Base-by-base conservation (phyloP, 2,888 invertebrate species). In the Acanthosepion pharaonis region DNA sequence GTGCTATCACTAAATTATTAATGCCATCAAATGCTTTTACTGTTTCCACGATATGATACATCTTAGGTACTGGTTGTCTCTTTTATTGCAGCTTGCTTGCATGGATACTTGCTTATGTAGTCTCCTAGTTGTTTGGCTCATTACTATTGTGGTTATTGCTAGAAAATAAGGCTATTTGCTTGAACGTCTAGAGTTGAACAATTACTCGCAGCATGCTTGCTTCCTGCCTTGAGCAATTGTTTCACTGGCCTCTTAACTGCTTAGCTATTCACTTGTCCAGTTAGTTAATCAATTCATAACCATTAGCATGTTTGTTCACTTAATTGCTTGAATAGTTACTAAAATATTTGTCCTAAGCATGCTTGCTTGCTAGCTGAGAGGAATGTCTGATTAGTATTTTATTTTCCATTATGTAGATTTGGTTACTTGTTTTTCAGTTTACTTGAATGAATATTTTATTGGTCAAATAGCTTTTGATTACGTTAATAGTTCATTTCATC, bases 41-140 rank as follows among this genome's bases (percentile, higher is more conserved):
- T 28, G n/a, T 78, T 78, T 78, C 78, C 78, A 9, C 78, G 78
- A 78, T 78, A n/a, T 78, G 78, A 78, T 11, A 78, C 78, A 78
- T 5, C 11, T 9, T 78, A 78, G 9, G 78, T 78, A 78, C n/a
- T 78, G 78, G n/a, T 78, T 78, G 78, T n/a, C 28, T 78, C n/a
- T 78, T 78, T 78, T 78, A 78, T 78, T 78, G n/a, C 78, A 78
- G 78, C 78, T 78, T 78, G 28, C 78, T 78, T 78, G 78, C 78
- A 78, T 78, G 78, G 78, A 78, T 78, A 78, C 78, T 78, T 78
- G 78, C 78, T 78, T 78, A n/a, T 78, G 78, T 78, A 78, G 78
- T 78, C 78, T 78, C 78, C 28, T 78, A n/a, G 78, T 28, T 59
- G 5, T 59, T 78, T 15, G 11, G 28, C 78, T 78, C 78, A n/a